Percentiles rank a stretch among this genome's conserved stretches.
Conservation (phyloP, 2,797 vertebrate species). For the Gymnodraco acuticeps region DNA sequence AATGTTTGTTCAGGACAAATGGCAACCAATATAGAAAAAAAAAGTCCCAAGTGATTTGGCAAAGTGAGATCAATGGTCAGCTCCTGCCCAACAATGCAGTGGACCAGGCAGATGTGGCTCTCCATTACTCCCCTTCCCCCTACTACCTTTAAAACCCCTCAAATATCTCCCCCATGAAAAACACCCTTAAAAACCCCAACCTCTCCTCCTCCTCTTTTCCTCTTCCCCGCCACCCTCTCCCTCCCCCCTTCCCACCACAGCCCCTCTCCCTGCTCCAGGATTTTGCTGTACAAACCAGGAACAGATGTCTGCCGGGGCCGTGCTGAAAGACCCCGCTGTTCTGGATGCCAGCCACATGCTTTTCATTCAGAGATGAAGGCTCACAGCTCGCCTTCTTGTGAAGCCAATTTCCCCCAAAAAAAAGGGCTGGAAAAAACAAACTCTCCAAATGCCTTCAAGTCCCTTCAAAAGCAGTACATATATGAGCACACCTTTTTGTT, state of each 20-base stretch:
- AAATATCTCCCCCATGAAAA: constrained; percentile 66
- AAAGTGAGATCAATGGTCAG: constrained; percentile 51
- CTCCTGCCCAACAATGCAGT: constrained; percentile 46
- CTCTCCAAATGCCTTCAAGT: constrained; percentile 82
- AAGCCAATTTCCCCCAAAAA: constrained; percentile 81
- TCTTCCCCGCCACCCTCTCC: constrained; percentile 45
- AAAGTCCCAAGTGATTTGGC: constrained; percentile 21
- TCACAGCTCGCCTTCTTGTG: constrained; percentile 86
- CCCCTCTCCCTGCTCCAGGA: constrained; percentile 80
- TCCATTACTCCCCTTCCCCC: constrained; percentile 47
- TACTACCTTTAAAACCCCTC: constrained; percentile 62
- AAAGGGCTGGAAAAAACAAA: constrained; percentile 74
- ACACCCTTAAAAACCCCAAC: constrained; percentile 51
- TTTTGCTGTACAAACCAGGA: constrained; percentile 88
- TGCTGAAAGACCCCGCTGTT: constrained; percentile 91
- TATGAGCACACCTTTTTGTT: constrained; percentile 75
- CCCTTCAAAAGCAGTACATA: constrained; percentile 78
- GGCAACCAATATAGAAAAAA: constrained; percentile 29
- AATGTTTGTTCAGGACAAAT: constrained; percentile 70
- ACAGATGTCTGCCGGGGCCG: constrained; percentile 87
- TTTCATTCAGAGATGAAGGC: constrained; percentile 91
- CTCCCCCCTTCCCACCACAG: constrained; percentile 72
- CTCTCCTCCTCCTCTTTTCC: constrained; percentile 55
- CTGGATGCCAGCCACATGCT: constrained; percentile 89
- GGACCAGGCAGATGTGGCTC: constrained; percentile 47